Evolutionary conservation across 2,797 vertebrate genomes (phyloP).

Genomic region (Aselliscus stoliczkanus): DNA sequence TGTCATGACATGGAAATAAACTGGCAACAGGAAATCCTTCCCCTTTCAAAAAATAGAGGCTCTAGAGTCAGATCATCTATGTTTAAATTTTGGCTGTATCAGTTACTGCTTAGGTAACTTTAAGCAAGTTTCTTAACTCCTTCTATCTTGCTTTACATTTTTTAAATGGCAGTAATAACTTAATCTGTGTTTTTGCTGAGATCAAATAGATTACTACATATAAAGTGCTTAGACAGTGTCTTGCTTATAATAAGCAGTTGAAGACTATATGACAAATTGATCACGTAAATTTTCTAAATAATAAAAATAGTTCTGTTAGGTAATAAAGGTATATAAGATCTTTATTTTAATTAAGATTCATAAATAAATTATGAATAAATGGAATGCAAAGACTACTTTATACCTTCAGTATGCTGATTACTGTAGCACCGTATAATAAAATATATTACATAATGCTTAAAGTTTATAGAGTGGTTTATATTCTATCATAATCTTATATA

Average conservation of each 20-base stretch:
- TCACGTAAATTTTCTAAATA: conserved; percentile 19
- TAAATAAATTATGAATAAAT: not conserved
- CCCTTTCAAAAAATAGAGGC: not conserved
- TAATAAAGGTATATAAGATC: not conserved
- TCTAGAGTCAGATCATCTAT: not conserved
- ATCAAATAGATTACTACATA: not conserved
- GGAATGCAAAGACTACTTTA: not conserved
- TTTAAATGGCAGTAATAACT: not conserved
- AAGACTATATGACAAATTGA: not conserved
- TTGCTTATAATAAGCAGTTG: not conserved
- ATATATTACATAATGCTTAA: not conserved
- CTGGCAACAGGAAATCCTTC: conserved; percentile 21
- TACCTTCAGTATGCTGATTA: not conserved
- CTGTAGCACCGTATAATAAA: not conserved
- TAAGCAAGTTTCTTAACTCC: conserved; percentile 6
- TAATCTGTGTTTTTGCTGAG: not conserved
- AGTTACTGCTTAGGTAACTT: not conserved
- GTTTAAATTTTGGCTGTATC: not conserved
- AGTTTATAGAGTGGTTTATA: not conserved
- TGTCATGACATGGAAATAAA: not conserved
- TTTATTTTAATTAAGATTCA: not conserved
- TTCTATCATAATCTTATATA: not conserved
- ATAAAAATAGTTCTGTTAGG: not conserved
- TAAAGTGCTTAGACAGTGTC: not conserved
- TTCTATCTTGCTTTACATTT: conserved; percentile 3